A percentile compares a stretch with the other conserved stretches of the same genome.
Evolutionary conservation across 2,797 vertebrate genomes (phyloP).

Genomic region (Cirrhinus molitorella): DNA sequence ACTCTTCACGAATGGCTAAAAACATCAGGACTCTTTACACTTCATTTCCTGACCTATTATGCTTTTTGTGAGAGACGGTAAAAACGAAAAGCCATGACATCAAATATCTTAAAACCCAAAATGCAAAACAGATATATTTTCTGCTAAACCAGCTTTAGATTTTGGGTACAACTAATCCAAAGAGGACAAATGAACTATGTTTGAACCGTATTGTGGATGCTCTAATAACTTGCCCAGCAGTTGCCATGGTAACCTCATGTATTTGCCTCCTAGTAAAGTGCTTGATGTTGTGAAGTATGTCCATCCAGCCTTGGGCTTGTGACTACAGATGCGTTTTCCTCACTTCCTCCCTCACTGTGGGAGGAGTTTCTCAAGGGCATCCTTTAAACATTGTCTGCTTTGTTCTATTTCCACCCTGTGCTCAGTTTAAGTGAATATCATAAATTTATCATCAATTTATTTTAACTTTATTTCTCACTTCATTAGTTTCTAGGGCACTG

Average conservation of each 20-base stretch:
- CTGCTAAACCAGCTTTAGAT: background rate
- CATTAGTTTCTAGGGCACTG: conserved; percentile 79
- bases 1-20: background rate
- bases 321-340: conserved; percentile 24
- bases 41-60: conserved; percentile 17
- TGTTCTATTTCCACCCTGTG: conserved; percentile 59
- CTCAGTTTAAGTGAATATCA: conserved; percentile 69
- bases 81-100: conserved; percentile 6
- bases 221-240: conserved; percentile 17
- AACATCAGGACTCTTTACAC: background rate
- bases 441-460: conserved; percentile 77
- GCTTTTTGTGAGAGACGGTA: background rate
- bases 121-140: conserved; percentile 2
- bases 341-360: conserved; percentile 30
- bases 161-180: background rate
- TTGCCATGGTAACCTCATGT: conserved; percentile 51
- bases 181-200: background rate
- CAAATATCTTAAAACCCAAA: conserved; percentile 3
- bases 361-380: conserved; percentile 69
- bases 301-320: conserved; percentile 30
- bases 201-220: background rate
- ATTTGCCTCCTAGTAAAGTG: conserved; percentile 18
- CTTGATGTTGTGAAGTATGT: conserved; percentile 23
- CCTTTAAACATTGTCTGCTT: conserved; percentile 70
- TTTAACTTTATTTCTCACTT: conserved; percentile 81